Conservation (phyloP, 2,113 vertebrate genomes). For the Strix uralensis region DNA sequence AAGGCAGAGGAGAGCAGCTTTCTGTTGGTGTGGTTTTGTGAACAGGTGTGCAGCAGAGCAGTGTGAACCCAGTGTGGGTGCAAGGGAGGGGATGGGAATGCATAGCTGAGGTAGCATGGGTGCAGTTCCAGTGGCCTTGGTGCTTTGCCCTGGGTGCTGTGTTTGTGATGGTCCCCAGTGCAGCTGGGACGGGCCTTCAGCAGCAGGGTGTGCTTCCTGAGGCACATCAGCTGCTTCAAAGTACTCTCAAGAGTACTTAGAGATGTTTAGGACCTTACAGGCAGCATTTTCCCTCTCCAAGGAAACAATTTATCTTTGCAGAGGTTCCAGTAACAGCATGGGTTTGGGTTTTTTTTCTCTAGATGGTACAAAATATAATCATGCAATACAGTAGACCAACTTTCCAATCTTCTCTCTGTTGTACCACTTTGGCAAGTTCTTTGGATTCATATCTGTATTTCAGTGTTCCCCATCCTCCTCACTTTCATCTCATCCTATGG, state of each 20-base stretch:
- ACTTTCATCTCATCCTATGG: not conserved
- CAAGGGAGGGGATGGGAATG: not conserved
- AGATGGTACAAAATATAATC: not conserved
- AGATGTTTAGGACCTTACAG: not conserved
- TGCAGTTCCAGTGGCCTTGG: fast-evolving
- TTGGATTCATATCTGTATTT: not conserved
- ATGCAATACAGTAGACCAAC: not conserved
- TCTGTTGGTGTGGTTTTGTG: not conserved
- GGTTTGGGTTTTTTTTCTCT: not conserved
- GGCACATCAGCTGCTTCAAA: not conserved
- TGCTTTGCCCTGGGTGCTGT: not conserved
- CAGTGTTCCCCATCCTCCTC: not conserved
- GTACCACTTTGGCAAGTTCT: not conserved
- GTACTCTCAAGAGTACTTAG: not conserved
- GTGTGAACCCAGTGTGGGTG: not conserved
- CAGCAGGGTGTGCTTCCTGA: not conserved
- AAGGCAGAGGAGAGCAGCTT: not conserved
- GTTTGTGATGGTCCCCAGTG: not conserved
- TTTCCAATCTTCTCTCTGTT: not conserved
- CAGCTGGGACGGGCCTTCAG: not conserved
- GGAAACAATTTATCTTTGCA: not conserved
- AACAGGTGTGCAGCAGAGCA: not conserved
- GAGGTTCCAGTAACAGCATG: not conserved
- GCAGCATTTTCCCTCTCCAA: not conserved
- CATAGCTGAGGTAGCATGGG: not conserved